Percentiles rank a stretch among this genome's conserved stretches.
Conservation (phyloP, 2,888 invertebrate species). For the Lasioglossum oenotherae region DNA sequence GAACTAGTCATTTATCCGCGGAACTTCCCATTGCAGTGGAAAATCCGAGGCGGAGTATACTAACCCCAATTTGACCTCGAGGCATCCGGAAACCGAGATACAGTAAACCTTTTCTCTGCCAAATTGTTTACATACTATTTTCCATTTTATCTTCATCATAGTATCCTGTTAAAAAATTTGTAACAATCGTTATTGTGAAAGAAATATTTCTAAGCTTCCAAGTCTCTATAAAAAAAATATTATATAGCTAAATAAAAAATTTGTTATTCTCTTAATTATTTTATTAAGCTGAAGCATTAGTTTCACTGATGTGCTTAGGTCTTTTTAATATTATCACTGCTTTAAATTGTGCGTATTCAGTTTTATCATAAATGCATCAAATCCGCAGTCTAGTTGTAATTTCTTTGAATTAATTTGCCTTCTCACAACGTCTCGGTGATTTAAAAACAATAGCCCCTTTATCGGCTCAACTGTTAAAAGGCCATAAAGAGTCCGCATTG, state of each 20-base stretch:
- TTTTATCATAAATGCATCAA: no score
- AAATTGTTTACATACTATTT: background rate
- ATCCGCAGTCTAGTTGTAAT: no score
- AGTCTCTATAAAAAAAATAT: no score
- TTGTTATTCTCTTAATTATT: no score
- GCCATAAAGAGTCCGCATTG: background rate
- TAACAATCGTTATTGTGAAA: no score
- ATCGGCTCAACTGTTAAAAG: background rate
- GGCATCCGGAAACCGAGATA: background rate
- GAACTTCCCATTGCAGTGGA: background rate
- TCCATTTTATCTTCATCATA: background rate
- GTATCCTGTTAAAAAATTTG: no score
- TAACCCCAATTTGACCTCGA: background rate
- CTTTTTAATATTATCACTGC: no score
- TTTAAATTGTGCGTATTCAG: no score
- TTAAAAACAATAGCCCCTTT: background rate
- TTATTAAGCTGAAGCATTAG: no score
- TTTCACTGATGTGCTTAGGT: no score
- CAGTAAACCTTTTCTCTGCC: background rate
- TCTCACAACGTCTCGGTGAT: background rate
- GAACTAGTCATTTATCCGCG: background rate
- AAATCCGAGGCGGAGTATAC: background rate
- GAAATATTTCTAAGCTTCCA: no score
- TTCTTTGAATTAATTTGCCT: background rate
- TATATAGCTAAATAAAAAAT: no score